Evolutionary conservation across 2,888 invertebrate genomes (phyloP), one percentile per base, ranked within the genome.

Genomic region (Trichogramma evanescens): DNA sequence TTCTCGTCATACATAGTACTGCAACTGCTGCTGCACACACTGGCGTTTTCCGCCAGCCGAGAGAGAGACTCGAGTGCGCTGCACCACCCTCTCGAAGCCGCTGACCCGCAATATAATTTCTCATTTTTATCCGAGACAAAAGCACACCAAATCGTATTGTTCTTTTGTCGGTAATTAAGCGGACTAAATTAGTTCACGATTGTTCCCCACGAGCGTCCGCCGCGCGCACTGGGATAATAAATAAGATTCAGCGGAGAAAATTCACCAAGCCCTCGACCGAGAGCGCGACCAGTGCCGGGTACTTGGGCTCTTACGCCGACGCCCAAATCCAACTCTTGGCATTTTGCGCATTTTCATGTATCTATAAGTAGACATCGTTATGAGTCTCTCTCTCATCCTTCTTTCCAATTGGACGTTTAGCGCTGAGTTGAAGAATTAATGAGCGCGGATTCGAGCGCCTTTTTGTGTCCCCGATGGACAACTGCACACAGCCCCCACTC

Each of bases 141-240:
- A 75, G 76, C 71, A 66, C 70, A 68, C 69, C 72, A 74, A 77
- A 77, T 77, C 75, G 74, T 75, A 77, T 77, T 77, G 75, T 77
- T 76, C 76, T 73, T 75, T 72, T 69, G 74, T 67, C 72, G 72
- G 76, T 77, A 76, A 77, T 77, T 77, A 77, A 75, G 71, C 71
- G 69, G 69, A 70, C 71, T 71, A 73, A 77, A 77, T 77, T 77
- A 77, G 73, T 72, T 71, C 68, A 68, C 73, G 71, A 77, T 76
- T 77, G 76, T 77, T 77, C 57, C 53, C 46, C 39, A 9, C 59
- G 61, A 51, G 51, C 57, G 50, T 9, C 26, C 26, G 26, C 26
- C 3, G 26, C 3, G 26, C 26, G 26, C 26, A 2, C 50, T 40
- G 59, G 59, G 59, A 64, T 62, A 64, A 62, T 64, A 64, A 76